Base-by-base conservation (phyloP, 2,113 vertebrate species). In the Pedetes capensis region DNA sequence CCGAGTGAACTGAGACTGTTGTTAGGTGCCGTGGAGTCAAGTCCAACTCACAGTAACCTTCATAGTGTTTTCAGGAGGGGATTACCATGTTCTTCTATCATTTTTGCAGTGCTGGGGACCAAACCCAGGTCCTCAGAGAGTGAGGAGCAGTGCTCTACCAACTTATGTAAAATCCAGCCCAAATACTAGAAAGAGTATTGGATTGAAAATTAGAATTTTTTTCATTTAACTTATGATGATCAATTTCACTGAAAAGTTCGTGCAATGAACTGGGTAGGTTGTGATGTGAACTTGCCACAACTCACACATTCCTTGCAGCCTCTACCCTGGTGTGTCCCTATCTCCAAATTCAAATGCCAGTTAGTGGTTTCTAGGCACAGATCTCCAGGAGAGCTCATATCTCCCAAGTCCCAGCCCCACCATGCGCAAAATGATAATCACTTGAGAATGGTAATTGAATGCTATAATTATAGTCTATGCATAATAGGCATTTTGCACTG, bases 391-490 rank as follows among this genome's bases (percentile, higher is more conserved):
- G 87, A 91, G 42, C 85, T 74, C 91, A 22, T 34, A 75, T 91
- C 84, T 97, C 84, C 53, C 55, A n/a, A 96, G 61, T 95, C 89
- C 71, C 84, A 96, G 55, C 55, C 68, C 90, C 81, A 78, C 74
- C 42, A 80, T 94, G 82, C 95, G 92, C 92, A 90, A 95, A 92
- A 95, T 95, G 55, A 96, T 95, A 96, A 96, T 97, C 96, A 96
- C 87, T 96, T 96, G 96, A 97, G 95, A 96, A 97, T 92, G 96
- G 94, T 97, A 96, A 96, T 96, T 95, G 97, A 97, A 97, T 92
- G 94, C 69, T 96, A 87, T 96, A 97, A 97, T 97, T 96, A 97
- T 75, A 96, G 96, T 76, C 69, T 71, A 88, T 97, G 95, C 57
- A 51, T 97, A 97, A 97, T 95, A 95, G 95, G 90, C 96, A 95